phyloP scores from a whole-genome alignment of 2,113 vertebrate species.

The Paracanthobrama guichenoti region DNA sequence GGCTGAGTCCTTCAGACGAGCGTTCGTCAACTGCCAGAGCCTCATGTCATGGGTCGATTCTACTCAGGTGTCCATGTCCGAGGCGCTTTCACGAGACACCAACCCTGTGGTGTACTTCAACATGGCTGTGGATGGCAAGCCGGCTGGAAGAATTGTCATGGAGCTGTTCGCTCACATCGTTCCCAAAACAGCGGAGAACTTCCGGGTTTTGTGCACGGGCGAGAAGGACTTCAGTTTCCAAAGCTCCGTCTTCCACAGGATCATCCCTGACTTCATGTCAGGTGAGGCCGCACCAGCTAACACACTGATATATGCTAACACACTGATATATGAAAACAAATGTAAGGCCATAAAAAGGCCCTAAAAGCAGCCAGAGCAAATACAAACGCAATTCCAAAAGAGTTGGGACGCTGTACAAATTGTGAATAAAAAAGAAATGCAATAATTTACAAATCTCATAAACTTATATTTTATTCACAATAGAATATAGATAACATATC shows the following conservation, averaged over 20 bases:
- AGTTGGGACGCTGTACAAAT: too few species aligned
- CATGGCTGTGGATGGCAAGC: constrained; percentile 75
- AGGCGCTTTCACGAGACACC: constrained; percentile 79
- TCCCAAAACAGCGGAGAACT: constrained; percentile 92
- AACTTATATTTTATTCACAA: too few species aligned
- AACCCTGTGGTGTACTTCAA: constrained; percentile 89
- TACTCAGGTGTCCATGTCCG: constrained; percentile 75
- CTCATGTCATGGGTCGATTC: constrained; percentile 68
- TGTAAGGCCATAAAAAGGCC: too few species aligned
- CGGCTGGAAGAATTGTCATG: constrained; percentile 83
- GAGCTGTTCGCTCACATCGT: constrained; percentile 91
- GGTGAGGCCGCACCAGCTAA: not conserved
- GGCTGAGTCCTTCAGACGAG: constrained; percentile 85
- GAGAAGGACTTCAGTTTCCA: constrained; percentile 86
- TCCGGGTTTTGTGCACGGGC: constrained; percentile 87
- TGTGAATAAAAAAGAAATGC: too few species aligned
- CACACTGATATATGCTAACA: too few species aligned
- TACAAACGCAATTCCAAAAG: too few species aligned
- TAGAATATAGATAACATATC: too few species aligned
- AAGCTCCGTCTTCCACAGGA: not conserved
- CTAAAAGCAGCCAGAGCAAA: too few species aligned
- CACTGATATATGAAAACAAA: too few species aligned
- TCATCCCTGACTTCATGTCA: constrained; percentile 17
- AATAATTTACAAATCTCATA: too few species aligned
- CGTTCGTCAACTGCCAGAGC: constrained; percentile 86